Conservation (phyloP, 1,140 invertebrate species). For the Cecropterus lyciades region DNA sequence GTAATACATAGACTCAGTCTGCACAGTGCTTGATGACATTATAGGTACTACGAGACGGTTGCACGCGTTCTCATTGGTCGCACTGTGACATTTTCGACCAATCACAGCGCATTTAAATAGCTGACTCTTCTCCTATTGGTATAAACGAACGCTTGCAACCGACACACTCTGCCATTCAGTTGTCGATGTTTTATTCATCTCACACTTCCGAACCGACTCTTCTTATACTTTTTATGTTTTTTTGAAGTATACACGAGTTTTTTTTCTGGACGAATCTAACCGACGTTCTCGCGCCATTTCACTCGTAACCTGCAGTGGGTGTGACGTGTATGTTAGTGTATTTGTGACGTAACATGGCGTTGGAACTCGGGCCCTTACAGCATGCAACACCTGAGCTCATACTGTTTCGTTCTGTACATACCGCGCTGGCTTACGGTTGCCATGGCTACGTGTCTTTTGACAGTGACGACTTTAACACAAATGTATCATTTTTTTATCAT, state of each 20-base stretch:
- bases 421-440: conserved; percentile 34
- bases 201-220: conserved; percentile 58
- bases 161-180: conserved; percentile 45
- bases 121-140: not conserved
- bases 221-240: conserved; percentile 42
- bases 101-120: not conserved
- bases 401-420: conserved; percentile 46
- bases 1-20: conserved; percentile 58
- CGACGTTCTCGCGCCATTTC: conserved; percentile 43
- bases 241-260: conserved; percentile 43
- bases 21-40: conserved; percentile 63
- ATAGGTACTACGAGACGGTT: conserved; percentile 42
- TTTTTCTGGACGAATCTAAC: conserved; percentile 38
- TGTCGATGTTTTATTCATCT: conserved; percentile 61
- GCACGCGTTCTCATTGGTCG: conserved; percentile 18
- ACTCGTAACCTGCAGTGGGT: conserved; percentile 6
- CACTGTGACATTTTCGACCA: not conserved
- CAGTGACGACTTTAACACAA: not conserved
- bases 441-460: conserved; percentile 18
- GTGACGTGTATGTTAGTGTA: conserved; percentile 16
- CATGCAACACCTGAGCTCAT: conserved; percentile 49
- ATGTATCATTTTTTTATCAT: conserved; percentile 12
- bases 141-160: conserved; percentile 35
- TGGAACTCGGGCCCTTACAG: conserved; percentile 43
- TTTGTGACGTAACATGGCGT: conserved; percentile 36